Percentiles rank a stretch among this genome's conserved stretches.
Conservation (phyloP, 2,113 vertebrate species). For the Corythornis vintsioides region DNA sequence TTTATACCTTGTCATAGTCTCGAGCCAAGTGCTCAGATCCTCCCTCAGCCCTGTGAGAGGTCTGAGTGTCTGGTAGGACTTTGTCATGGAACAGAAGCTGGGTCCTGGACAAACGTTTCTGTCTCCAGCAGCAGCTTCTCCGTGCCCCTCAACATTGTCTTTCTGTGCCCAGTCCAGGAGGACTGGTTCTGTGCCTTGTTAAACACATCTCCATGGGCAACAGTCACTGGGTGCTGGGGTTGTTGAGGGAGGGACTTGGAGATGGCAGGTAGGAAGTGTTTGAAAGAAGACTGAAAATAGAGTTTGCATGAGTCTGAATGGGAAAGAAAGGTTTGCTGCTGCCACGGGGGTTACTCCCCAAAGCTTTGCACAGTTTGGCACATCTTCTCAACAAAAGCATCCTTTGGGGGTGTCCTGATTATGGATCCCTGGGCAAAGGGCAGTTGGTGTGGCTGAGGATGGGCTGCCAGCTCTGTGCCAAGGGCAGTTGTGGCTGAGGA, state of each 20-base stretch:
- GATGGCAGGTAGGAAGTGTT: neutral
- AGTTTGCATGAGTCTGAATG: neutral
- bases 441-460: neutral
- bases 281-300: neutral
- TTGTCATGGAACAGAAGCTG: neutral
- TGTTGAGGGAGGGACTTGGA: neutral
- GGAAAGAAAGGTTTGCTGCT: neutral
- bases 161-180: neutral
- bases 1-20: neutral
- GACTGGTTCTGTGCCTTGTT: neutral
- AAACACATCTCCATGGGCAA: accelerated
- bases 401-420: accelerated
- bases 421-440: neutral
- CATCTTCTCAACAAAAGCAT: neutral
- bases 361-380: neutral
- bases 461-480: too few relatives aligned
- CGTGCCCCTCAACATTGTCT: neutral
- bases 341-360: neutral
- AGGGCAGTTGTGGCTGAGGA: too few relatives aligned
- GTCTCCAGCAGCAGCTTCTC: neutral
- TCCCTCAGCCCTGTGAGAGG: neutral
- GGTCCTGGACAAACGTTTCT: neutral
- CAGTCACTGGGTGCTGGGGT: accelerated
- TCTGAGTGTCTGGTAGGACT: neutral
- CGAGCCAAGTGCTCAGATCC: neutral